phyloP scores from a whole-genome alignment of 2,113 vertebrate genomes.

The human region GRCh38 chr16:71944001-71944500 shows the following conservation, averaged over 20 bases:
- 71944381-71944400: neutral
- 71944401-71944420: too few species aligned
- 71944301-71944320: neutral
- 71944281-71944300: neutral
- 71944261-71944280: neutral
- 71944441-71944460: too few species aligned
- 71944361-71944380: neutral
- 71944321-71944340: neutral
- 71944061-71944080: constrained; percentile 14
- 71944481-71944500: too few species aligned
- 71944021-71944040: constrained; percentile 66
- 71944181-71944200: neutral
- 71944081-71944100: neutral
- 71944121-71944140: constrained; percentile 55
- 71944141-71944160: constrained; percentile 25
- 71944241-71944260: neutral
- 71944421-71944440: too few species aligned
- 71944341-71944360: neutral
- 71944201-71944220: neutral
- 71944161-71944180: constrained; percentile 57
- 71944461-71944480: too few species aligned
- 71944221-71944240: neutral
- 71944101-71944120: constrained; percentile 57
- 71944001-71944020: neutral
- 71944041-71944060: constrained; percentile 56